Evolutionary conservation across 2,797 vertebrate species (phyloP), one percentile per base, ranked within the genome.

Genomic region (Chelon auratus): DNA sequence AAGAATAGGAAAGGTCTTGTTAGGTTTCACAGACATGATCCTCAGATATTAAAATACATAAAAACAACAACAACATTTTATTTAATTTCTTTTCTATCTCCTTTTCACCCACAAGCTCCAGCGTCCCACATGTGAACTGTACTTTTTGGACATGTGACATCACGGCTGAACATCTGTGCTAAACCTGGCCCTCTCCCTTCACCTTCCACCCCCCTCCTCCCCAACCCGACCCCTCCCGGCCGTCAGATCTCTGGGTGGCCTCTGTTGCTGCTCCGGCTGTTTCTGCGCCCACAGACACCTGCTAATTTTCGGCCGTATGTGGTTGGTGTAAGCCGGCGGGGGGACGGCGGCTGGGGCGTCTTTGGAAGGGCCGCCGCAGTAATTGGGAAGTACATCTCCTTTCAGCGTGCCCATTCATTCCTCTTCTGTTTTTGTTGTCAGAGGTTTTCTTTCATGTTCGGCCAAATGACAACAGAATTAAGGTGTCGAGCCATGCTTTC

Each of bases 391-490:
- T 82, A 89, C 87, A 89, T 89, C 86, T 90, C 84, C 75, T 92
- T 92, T 93, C 86, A 90, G 81, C 81, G 11, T 78, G 87, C 71
- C 84, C 81, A 81, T 90, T 90, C 86, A 85, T 76, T 90, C 72
- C 74, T 66, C 56, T 62, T 87, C 73, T 87, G 80, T 86, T 89
- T 82, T 82, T 88, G 85, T 89, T 84, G 61, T 87, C 59, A 52
- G 81, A 78, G 70, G 64, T 85, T 86, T 82, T 81, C 91, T 93
- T 94, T 94, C 90, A 93, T 91, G 88, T 87, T 68, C 33, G 36
- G 93, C 94, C 94, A 94, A 93, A 91, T 84, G 91, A 93, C 92
- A 92, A 92, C 92, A 93, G 84, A 83, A 83, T 82, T 87, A 90
- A 92, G 79, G 89, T 89, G 90, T 87, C 47, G 81, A 85, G 80